These are phyloP conservation scores for Nomada lathburiana DNA, from an alignment of 2,888 invertebrate species.

Conservation along the genomic window DNA sequence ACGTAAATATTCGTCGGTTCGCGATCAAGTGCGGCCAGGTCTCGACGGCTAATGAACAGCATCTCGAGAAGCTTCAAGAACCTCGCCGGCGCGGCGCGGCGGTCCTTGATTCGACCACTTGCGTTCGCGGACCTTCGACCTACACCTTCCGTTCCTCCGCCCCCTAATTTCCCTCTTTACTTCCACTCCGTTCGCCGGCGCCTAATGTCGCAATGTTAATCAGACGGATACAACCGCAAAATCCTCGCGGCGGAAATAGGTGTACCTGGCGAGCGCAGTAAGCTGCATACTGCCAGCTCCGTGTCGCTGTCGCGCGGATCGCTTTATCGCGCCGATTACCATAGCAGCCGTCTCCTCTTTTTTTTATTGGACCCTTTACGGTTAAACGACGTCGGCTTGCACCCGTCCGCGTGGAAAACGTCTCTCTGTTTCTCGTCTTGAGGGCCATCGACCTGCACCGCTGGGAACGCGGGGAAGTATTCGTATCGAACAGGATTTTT, in stretches of 20 bases:
- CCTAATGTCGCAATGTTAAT: slow-evolving; percentile 49
- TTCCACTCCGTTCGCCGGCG: slow-evolving; percentile 15
- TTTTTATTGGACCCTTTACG: slow-evolving; percentile 38
- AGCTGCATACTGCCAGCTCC: slow-evolving; percentile 46
- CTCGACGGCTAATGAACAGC: slow-evolving; percentile 47
- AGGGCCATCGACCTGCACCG: slow-evolving; percentile 19
- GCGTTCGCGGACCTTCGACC: slow-evolving; percentile 1
- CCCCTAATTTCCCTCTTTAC: slow-evolving; percentile 19
- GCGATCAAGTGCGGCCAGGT: slow-evolving; percentile 35
- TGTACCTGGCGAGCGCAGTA: slow-evolving; percentile 33
- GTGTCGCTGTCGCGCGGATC: slow-evolving; percentile 43
- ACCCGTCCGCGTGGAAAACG: slow-evolving; percentile 16
- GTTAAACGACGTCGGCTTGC: slow-evolving; percentile 49
- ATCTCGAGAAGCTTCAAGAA: background rate
- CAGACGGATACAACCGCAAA: slow-evolving; percentile 16
- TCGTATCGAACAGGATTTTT: background rate
- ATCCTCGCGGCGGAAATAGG: slow-evolving; percentile 22
- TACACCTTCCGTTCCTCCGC: background rate
- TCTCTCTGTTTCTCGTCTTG: slow-evolving; percentile 1
- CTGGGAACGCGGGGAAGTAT: background rate
- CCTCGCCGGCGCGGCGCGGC: background rate
- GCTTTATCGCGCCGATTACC: slow-evolving; percentile 60
- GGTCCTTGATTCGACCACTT: background rate
- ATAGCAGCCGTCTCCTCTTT: slow-evolving; percentile 34
- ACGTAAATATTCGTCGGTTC: slow-evolving; percentile 31